A percentile compares a stretch with the other conserved stretches of the same genome.
phyloP scores from a whole-genome alignment of 2,797 vertebrate species.

The Paguma larvata region DNA sequence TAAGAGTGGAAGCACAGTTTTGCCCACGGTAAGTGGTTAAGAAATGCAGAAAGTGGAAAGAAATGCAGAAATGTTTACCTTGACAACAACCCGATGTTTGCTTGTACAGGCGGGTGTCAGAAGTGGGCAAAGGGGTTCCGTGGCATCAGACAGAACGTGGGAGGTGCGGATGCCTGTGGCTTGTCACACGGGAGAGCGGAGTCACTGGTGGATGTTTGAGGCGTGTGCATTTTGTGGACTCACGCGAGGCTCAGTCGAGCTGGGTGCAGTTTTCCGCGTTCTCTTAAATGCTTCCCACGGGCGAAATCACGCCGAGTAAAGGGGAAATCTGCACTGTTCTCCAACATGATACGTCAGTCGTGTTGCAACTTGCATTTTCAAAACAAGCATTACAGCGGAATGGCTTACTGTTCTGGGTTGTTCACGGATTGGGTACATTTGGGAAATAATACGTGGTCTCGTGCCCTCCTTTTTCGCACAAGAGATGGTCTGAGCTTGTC shows the following conservation, averaged over 20 bases:
- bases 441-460: neutral
- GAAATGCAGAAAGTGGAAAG: neutral
- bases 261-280: neutral
- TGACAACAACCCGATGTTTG: neutral
- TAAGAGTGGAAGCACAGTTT: neutral
- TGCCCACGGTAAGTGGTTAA: neutral
- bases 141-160: neutral
- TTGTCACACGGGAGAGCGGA: too few species aligned
- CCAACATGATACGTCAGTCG: neutral
- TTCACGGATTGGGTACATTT: neutral
- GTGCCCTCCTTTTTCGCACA: neutral
- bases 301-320: neutral
- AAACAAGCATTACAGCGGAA: neutral
- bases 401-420: neutral
- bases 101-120: neutral
- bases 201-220: neutral
- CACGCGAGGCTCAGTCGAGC: neutral
- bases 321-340: neutral
- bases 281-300: neutral
- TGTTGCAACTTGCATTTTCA: neutral
- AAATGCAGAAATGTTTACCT: neutral
- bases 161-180: neutral
- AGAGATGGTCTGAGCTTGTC: neutral
- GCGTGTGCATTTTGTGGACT: neutral
- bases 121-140: neutral